phyloP scores from a whole-genome alignment of 2,888 invertebrate species.

The Allolobophora icterica region DNA sequence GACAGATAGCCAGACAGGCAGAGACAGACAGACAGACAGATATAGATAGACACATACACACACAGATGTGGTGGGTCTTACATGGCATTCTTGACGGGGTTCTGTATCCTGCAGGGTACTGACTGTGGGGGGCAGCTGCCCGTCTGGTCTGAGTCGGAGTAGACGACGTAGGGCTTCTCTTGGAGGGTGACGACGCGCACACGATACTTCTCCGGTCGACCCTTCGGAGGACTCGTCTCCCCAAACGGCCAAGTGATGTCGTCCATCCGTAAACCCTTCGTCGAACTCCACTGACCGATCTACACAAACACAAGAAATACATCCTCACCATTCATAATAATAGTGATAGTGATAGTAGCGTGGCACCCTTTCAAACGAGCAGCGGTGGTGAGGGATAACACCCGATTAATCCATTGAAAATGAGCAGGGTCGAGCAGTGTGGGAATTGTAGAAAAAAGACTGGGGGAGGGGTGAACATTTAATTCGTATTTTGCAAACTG shows the following conservation, averaged over 20 bases:
- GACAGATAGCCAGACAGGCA: too few relatives aligned
- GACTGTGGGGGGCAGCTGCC: slow-evolving; percentile 67
- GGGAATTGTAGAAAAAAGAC: too few relatives aligned
- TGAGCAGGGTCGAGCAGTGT: too few relatives aligned
- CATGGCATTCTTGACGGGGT: not conserved
- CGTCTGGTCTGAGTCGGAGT: slow-evolving; percentile 85
- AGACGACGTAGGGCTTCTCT: slow-evolving; percentile 93
- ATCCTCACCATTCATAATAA: not conserved
- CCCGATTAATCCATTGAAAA: too few relatives aligned
- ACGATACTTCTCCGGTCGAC: slow-evolving; percentile 95
- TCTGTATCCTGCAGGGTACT: slow-evolving; percentile 47
- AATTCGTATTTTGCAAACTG: too few relatives aligned
- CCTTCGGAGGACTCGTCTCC: slow-evolving; percentile 92
- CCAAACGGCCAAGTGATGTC: slow-evolving; percentile 99
- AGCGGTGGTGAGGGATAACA: too few relatives aligned
- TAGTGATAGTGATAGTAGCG: not conserved
- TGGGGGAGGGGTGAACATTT: too few relatives aligned
- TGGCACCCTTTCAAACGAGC: too few relatives aligned
- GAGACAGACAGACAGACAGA: too few relatives aligned
- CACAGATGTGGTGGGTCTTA: not conserved
- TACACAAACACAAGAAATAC: slow-evolving; percentile 24
- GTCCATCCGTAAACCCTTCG: slow-evolving; percentile 78
- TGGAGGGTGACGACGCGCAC: slow-evolving; percentile 86
- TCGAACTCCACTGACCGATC: slow-evolving; percentile 47
- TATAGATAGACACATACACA: too few relatives aligned